Percentiles rank a stretch among this genome's conserved stretches.
phyloP scores from a whole-genome alignment of 2,113 vertebrate genomes.

The Chloropsis cyanopogon region DNA sequence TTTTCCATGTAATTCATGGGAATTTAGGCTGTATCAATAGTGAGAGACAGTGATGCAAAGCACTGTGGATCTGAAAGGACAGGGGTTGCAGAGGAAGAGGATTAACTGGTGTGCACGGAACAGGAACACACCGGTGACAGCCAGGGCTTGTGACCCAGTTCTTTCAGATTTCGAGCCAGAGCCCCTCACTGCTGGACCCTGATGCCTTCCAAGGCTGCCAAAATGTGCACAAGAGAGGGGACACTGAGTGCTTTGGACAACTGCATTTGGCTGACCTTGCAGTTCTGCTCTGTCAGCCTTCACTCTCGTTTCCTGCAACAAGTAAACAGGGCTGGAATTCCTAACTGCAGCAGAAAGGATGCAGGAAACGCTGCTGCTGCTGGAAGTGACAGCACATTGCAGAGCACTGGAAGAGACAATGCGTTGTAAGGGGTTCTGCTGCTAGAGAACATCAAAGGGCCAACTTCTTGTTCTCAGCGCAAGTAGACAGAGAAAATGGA shows the following conservation, averaged over 20 bases:
- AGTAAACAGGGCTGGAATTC: not conserved
- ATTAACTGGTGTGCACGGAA: not conserved
- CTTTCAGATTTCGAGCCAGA: not conserved
- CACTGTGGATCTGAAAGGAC: not conserved
- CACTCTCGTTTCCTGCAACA: not conserved
- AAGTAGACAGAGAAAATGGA: not conserved
- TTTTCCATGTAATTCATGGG: not conserved
- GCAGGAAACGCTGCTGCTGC: not conserved
- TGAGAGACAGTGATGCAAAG: not conserved
- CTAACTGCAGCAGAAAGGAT: not conserved
- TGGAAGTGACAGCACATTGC: not conserved
- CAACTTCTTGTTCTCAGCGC: not conserved
- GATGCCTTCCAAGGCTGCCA: not conserved
- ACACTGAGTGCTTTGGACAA: not conserved
- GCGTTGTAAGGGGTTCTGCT: not conserved
- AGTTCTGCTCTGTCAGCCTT: not conserved
- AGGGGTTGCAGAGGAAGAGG: not conserved
- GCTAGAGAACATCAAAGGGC: not conserved
- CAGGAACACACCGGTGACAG: not conserved
- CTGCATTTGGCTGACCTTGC: fast-evolving
- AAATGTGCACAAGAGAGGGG: not conserved
- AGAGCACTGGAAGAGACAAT: not conserved
- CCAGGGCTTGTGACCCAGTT: not conserved
- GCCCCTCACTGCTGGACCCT: not conserved
- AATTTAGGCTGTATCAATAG: not conserved